A percentile compares a stretch with the other conserved stretches of the same genome.
phyloP scores from a whole-genome alignment of 2,113 vertebrate species.

The Microtus oregoni region DNA sequence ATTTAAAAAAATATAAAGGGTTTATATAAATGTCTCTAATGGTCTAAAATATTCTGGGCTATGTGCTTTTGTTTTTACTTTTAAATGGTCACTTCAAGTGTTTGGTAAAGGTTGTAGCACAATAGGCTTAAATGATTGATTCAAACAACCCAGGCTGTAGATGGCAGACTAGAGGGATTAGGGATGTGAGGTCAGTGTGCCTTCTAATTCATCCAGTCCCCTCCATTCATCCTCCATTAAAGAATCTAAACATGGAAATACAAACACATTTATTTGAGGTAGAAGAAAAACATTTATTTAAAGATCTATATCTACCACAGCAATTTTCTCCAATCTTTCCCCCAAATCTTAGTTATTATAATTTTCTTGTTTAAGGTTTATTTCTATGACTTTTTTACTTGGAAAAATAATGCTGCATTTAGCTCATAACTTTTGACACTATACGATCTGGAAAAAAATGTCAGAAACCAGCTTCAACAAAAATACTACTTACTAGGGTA shows the following conservation, averaged over 20 bases:
- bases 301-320: background rate
- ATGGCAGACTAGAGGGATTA: background rate
- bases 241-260: background rate
- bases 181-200: background rate
- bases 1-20: too few relatives aligned
- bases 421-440: background rate
- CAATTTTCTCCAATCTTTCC: background rate
- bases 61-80: too few relatives aligned
- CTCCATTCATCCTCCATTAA: background rate
- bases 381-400: constrained; percentile 20
- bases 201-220: background rate
- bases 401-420: constrained; percentile 8
- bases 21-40: too few relatives aligned
- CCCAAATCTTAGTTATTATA: background rate
- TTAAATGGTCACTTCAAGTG: too few relatives aligned
- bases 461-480: too few relatives aligned
- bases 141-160: background rate
- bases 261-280: background rate
- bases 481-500: too few relatives aligned
- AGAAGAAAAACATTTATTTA: background rate
- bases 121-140: too few relatives aligned
- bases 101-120: too few relatives aligned
- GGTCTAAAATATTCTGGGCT: too few relatives aligned
- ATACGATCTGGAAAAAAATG: background rate
- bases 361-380: constrained; percentile 46